Evolutionary conservation across 2,888 invertebrate genomes (phyloP).

Genomic region (Sarcophaga variegata): DNA sequence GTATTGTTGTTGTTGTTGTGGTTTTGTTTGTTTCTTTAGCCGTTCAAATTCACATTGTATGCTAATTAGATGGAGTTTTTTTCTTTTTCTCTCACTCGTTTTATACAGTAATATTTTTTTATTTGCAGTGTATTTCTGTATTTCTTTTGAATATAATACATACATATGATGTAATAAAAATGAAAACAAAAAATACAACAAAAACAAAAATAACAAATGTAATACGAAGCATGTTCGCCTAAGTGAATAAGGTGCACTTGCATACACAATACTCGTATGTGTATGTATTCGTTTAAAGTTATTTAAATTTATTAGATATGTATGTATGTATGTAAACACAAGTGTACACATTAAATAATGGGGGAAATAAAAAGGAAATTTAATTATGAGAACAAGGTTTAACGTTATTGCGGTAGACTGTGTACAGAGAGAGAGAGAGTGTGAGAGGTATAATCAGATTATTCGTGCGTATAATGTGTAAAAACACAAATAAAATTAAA

Average conservation of each 20-base stretch:
- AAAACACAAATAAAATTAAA: too few relatives aligned
- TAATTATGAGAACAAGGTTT: neutral
- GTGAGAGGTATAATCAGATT: too few relatives aligned
- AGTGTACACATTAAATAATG: neutral
- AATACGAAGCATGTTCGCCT: too few relatives aligned
- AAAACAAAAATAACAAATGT: neutral
- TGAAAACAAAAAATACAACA: neutral
- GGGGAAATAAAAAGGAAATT: slow-evolving; percentile 1
- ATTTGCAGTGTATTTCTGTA: neutral
- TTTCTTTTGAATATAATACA: neutral
- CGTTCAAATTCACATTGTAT: slow-evolving; percentile 65
- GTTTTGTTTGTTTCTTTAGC: slow-evolving; percentile 17
- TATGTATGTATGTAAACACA: neutral
- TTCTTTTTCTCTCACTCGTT: neutral
- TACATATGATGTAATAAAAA: neutral
- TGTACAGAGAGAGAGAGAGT: too few relatives aligned
- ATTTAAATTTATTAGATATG: neutral
- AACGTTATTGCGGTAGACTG: too few relatives aligned
- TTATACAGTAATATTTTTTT: neutral
- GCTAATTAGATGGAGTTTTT: slow-evolving; percentile 40
- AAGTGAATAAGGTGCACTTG: too few relatives aligned
- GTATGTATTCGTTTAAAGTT: neutral
- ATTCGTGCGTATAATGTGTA: too few relatives aligned
- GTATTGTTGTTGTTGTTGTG: slow-evolving; percentile 1
- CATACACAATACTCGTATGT: too few relatives aligned